phyloP scores from a whole-genome alignment of 2,888 invertebrate species.

The Drosophila ezoana region DNA sequence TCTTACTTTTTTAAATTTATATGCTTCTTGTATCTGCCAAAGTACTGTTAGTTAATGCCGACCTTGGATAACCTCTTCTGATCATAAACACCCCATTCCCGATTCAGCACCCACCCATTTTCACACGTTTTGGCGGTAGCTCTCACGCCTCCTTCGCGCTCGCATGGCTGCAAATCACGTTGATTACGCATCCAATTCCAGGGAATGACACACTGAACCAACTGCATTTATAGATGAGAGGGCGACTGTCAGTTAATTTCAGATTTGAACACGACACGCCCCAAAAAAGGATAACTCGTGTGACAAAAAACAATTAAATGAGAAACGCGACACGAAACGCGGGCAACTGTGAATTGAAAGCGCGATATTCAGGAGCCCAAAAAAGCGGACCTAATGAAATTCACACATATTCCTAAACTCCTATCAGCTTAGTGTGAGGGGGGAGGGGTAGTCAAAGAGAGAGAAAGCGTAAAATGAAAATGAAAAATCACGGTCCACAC shows the following conservation, averaged over 20 bases:
- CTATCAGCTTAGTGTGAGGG: slow-evolving; percentile 1
- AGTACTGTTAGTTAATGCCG: not conserved
- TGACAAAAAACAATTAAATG: slow-evolving; percentile 81
- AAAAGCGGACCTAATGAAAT: slow-evolving; percentile 64
- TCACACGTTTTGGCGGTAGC: not conserved
- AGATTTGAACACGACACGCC: slow-evolving; percentile 78
- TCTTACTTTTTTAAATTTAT: not conserved
- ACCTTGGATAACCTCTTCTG: slow-evolving; percentile 20
- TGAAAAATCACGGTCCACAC: slow-evolving; percentile 72
- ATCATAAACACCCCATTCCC: slow-evolving; percentile 19
- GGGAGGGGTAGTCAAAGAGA: slow-evolving; percentile 22
- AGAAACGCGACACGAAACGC: slow-evolving; percentile 50
- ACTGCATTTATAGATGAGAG: slow-evolving; percentile 8
- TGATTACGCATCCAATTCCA: slow-evolving; percentile 48
- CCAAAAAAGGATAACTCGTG: slow-evolving; percentile 70
- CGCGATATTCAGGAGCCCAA: slow-evolving; percentile 38
- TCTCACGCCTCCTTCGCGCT: slow-evolving; percentile 19
- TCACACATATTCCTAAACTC: slow-evolving; percentile 59
- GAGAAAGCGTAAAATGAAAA: slow-evolving; percentile 77
- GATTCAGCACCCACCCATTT: slow-evolving; percentile 2
- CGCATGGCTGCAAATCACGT: slow-evolving; percentile 38
- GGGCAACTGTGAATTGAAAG: slow-evolving; percentile 21
- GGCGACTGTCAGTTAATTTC: slow-evolving; percentile 71
- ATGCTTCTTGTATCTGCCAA: not conserved
- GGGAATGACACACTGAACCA: slow-evolving; percentile 11